Percentiles rank a stretch among this genome's conserved stretches.
Conservation (phyloP, 1,140 invertebrate species). For the Aphidius gifuensis region DNA sequence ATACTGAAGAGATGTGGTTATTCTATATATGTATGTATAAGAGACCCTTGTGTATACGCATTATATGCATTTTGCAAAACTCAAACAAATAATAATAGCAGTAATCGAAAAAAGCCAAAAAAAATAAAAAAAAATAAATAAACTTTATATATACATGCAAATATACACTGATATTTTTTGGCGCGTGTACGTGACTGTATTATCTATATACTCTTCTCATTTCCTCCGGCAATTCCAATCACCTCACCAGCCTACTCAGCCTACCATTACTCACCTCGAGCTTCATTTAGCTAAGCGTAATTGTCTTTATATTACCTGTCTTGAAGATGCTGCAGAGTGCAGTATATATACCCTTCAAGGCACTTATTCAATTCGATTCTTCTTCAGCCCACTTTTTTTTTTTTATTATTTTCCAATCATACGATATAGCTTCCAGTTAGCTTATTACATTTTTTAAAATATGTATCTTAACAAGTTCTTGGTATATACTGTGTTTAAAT, state of each 20-base stretch:
- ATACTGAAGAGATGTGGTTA: no score
- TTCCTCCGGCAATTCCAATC: slow-evolving; percentile 14
- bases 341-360: background rate
- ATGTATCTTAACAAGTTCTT: no score
- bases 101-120: no score
- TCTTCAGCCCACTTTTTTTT: background rate
- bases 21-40: slow-evolving; percentile 4
- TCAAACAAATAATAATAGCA: slow-evolving; percentile 14
- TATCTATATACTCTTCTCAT: background rate
- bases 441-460: no score
- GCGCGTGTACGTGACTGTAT: background rate
- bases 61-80: slow-evolving; percentile 6
- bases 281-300: slow-evolving; percentile 26
- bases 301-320: slow-evolving; percentile 29
- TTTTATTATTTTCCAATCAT: background rate
- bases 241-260: slow-evolving; percentile 6
- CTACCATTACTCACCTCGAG: slow-evolving; percentile 21
- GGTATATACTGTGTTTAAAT: no score
- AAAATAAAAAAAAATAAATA: no score
- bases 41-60: background rate
- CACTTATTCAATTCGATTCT: background rate
- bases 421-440: no score
- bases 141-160: no score
- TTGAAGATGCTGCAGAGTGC: slow-evolving; percentile 1
- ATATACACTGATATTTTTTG: background rate